Base-by-base conservation (phyloP, 2,888 invertebrate species). In the Melanostoma mellinum region DNA sequence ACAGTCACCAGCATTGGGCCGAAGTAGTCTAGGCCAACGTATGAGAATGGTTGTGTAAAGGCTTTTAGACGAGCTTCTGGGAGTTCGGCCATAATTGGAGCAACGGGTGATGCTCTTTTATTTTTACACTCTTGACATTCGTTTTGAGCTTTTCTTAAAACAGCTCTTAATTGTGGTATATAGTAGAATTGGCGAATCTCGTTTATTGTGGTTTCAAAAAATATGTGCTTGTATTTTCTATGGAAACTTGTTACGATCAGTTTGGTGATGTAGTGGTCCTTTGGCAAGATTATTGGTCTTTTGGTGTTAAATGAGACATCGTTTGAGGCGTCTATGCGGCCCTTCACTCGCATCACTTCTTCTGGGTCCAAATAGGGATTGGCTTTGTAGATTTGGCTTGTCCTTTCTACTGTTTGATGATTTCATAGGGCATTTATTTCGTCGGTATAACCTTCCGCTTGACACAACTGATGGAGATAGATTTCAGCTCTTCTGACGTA, bases 21-120 rank as follows among this genome's bases (percentile, higher is more conserved):
- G 63, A 86, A 85, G 71, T n/a, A 85, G 61, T 2, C 69, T 68
- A 5, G 40, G 9, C 44, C 9, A 3, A 6, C 61, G 9, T 73
- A 75, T 0, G 65, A 56, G 44, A 84, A 80, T 32, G 73, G 77
- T 20, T 52, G 40, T 0, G 67, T 55, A 20, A 68, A 69, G 1
- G 58, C 32, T 10, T 35, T 48, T 2, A 84, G 35, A 1, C 80
- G 53, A 20, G 20, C 44, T 44, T 6, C 8, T 9, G 44, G 44
- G n/a, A 44, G 44, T 20, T 20, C 20, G 20, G 20, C 20, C 20
- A 2, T 44, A n/a, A 42, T 42, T 4, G n/a, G 42, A 9, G 9
- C 42, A 42, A 42, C 20, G 20, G 20, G 20, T 20, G 20, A 20
- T 20, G 5, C 5, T 9, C 42, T 3, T n/a, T 42, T n/a, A 42